Conservation (phyloP, 1,140 invertebrate genomes). For the Eueides isabella region DNA sequence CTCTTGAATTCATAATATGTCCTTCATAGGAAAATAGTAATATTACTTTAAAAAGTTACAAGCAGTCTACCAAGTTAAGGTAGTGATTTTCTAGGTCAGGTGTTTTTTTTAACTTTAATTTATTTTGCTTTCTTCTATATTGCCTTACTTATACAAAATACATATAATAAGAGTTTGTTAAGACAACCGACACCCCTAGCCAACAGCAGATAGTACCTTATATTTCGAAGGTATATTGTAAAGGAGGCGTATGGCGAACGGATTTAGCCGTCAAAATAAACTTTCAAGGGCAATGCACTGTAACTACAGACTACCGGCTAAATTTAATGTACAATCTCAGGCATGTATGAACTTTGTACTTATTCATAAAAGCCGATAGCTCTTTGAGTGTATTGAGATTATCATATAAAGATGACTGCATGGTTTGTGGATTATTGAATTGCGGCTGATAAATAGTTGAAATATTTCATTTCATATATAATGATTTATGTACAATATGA, state of each 20-base stretch:
- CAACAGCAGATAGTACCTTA: conserved; percentile 36
- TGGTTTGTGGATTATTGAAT: not conserved
- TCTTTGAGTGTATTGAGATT: conserved; percentile 10
- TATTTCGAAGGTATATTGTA: conserved; percentile 35
- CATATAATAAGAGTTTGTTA: not conserved
- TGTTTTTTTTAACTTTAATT: no score
- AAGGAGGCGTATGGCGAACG: conserved; percentile 38
- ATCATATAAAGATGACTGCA: not conserved
- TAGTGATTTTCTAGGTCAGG: no score
- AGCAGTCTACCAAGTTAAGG: no score
- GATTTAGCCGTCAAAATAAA: conserved; percentile 51
- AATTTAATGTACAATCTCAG: conserved; percentile 30
- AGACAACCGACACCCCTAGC: conserved; percentile 24
- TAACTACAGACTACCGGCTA: conserved; percentile 20
- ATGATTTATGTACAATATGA: not conserved
- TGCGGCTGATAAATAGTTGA: not conserved
- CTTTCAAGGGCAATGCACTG: conserved; percentile 50
- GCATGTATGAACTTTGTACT: conserved; percentile 28
- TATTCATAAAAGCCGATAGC: conserved; percentile 22
- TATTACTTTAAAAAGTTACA: no score
- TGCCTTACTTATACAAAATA: not conserved
- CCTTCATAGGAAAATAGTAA: no score
- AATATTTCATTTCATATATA: not conserved
- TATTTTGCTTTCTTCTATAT: not conserved
- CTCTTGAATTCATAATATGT: no score